A percentile compares a stretch with the other conserved stretches of the same genome.
phyloP scores from a whole-genome alignment of 2,888 invertebrate species.

The Drosophila austrosaltans region DNA sequence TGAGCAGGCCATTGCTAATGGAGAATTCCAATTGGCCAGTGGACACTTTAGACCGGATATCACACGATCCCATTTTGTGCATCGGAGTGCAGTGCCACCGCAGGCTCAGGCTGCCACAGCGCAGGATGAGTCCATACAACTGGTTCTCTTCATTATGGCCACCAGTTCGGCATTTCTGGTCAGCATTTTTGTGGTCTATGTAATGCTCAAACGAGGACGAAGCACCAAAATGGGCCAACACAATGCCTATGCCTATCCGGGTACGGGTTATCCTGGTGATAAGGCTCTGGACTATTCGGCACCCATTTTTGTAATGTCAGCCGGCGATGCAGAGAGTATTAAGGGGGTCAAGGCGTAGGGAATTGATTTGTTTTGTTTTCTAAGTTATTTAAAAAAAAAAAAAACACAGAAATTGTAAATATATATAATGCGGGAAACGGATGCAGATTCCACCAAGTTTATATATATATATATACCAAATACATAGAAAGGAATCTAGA shows the following conservation, averaged over 20 bases:
- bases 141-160: conserved; percentile 90
- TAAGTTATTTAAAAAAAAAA: conserved; percentile 64
- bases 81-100: conserved; percentile 80
- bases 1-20: conserved; percentile 88
- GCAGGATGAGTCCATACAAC: conserved; percentile 86
- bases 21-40: conserved; percentile 74
- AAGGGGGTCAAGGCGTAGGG: conserved; percentile 65
- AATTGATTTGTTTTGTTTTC: conserved; percentile 46
- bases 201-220: conserved; percentile 89
- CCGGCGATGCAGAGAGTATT: conserved; percentile 70
- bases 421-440: conserved; percentile 5
- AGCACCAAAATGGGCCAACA: conserved; percentile 64
- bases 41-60: conserved; percentile 86
- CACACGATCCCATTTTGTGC: conserved; percentile 87
- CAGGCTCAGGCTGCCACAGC: conserved; percentile 76
- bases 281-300: conserved; percentile 81
- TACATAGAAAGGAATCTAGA: conserved; percentile 19
- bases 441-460: conserved; percentile 1
- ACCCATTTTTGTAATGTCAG: conserved; percentile 83
- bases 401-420: conserved; percentile 51
- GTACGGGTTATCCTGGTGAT: conserved; percentile 57
- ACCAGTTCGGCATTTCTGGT: conserved; percentile 92
- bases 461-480: conserved; percentile 15
- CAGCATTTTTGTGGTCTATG: conserved; percentile 89
- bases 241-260: conserved; percentile 54